Evolutionary conservation across 2,888 invertebrate species (phyloP).

Genomic region (Phragmatobia fuliginosa): DNA sequence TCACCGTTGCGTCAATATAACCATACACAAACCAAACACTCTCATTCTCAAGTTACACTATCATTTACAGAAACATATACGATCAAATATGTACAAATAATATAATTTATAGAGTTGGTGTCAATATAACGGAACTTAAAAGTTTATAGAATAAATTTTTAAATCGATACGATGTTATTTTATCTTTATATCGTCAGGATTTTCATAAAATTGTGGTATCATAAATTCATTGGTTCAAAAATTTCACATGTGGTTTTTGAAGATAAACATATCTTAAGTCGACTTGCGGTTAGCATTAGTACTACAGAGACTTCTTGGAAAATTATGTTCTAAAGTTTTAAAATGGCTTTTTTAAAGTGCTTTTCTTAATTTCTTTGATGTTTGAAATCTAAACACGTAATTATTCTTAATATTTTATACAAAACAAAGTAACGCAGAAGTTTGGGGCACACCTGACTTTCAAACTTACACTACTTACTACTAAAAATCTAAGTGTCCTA

Average conservation of each 20-base stretch:
- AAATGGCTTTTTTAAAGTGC: constrained; percentile 16
- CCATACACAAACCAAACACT: not conserved
- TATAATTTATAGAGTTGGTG: not conserved
- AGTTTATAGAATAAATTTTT: constrained; percentile 20
- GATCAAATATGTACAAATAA: not conserved
- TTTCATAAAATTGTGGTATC: constrained; percentile 31
- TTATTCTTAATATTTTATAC: not conserved
- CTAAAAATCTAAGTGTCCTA: not conserved
- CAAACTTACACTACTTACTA: not conserved
- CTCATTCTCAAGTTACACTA: not conserved
- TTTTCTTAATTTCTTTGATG: constrained; percentile 16
- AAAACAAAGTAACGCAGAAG: not conserved
- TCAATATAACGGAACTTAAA: constrained; percentile 20
- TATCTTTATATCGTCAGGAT: constrained; percentile 30
- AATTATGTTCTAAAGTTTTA: constrained; percentile 13
- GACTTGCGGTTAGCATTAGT: constrained; percentile 38
- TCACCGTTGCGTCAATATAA: not conserved
- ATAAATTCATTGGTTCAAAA: constrained; percentile 32
- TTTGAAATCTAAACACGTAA: not conserved
- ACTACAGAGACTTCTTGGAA: constrained; percentile 34
- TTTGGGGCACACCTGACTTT: not conserved
- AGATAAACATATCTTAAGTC: constrained; percentile 18
- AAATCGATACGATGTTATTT: constrained; percentile 29
- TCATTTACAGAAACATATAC: not conserved
- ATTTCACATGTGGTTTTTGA: constrained; percentile 37